Conservation (phyloP, 2,797 vertebrate genomes). For the Poeciliopsis turneri region DNA sequence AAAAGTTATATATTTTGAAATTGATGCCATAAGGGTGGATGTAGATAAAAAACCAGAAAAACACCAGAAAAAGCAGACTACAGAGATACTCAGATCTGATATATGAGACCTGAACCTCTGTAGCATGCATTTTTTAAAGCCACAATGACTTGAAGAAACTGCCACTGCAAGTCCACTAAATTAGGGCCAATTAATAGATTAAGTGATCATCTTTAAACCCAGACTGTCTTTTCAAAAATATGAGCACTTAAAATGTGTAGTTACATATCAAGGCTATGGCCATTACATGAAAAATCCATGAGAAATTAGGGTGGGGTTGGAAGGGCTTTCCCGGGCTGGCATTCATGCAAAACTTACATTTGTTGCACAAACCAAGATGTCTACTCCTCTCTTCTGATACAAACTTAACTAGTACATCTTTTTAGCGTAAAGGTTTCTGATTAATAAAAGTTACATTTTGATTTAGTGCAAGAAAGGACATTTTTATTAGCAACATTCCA, state of each 20-base stretch:
- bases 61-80: neutral
- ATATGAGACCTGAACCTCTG: neutral
- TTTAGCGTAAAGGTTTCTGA: neutral
- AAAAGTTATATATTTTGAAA: neutral
- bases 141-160: no score
- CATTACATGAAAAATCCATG: no score
- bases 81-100: neutral
- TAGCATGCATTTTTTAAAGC: no score
- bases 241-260: neutral
- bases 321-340: neutral
- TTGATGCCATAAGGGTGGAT: neutral
- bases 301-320: neutral
- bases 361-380: neutral
- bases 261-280: neutral
- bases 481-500: slow-evolving; percentile 31
- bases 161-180: neutral
- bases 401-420: neutral
- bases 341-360: neutral
- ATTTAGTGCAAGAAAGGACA: slow-evolving; percentile 13
- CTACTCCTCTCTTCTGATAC: neutral
- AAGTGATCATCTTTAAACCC: neutral
- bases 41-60: neutral
- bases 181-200: neutral
- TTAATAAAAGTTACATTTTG: slow-evolving; percentile 56
- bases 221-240: neutral